A percentile compares a stretch with the other conserved stretches of the same genome.
phyloP scores from a whole-genome alignment of 2,888 invertebrate species.

The Ctenicera cuprea region DNA sequence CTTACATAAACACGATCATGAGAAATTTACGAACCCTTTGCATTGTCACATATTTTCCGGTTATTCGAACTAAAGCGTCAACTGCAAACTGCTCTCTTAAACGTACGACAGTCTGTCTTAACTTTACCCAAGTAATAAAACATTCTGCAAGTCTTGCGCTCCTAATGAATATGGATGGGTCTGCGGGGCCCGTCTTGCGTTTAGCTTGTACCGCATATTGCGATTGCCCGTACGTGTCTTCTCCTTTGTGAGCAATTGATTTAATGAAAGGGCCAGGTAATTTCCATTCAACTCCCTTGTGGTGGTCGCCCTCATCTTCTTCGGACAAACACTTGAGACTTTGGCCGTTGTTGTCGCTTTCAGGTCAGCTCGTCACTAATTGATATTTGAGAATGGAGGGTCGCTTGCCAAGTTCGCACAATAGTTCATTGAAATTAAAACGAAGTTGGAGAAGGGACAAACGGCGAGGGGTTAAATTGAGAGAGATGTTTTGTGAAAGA shows the following conservation, averaged over 20 bases:
- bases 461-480: neutral
- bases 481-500: neutral
- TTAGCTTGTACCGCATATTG: constrained; percentile 39
- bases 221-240: constrained; percentile 45
- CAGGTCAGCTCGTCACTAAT: constrained; percentile 47
- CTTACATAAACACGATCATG: too few relatives aligned
- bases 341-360: constrained; percentile 29
- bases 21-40: too few relatives aligned
- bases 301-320: constrained; percentile 19
- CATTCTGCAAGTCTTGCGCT: constrained; percentile 15
- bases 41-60: too few relatives aligned
- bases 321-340: constrained; percentile 42
- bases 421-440: constrained; percentile 38
- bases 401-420: constrained; percentile 9
- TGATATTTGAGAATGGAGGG: constrained; percentile 41
- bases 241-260: constrained; percentile 50
- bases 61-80: too few relatives aligned
- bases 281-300: constrained; percentile 40
- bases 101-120: neutral
- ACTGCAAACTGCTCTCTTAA: too few relatives aligned
- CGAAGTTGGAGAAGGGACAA: neutral
- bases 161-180: constrained; percentile 45
- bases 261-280: constrained; percentile 49
- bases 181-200: constrained; percentile 36
- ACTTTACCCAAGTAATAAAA: constrained; percentile 11